Percentiles rank a stretch among this genome's conserved stretches.
Conservation (phyloP, 2,888 invertebrate species). For the Pinctada fucata region DNA sequence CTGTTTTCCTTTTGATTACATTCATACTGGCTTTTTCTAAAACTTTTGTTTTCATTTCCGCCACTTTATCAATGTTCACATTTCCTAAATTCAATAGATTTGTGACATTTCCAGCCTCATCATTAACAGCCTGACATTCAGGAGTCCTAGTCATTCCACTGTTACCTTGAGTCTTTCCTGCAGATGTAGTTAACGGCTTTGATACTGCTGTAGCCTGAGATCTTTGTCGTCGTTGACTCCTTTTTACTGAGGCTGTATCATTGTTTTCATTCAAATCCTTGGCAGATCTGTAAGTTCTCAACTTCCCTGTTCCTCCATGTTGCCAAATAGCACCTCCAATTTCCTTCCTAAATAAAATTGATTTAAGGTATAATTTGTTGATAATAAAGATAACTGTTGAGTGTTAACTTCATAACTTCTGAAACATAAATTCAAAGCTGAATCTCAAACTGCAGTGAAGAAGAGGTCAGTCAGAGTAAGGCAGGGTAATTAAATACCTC, state of each 20-base stretch:
- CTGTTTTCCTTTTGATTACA: slow-evolving; percentile 49
- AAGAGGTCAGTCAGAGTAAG: too few species aligned
- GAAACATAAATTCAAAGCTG: background rate
- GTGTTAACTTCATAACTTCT: background rate
- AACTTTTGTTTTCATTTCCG: slow-evolving; percentile 55
- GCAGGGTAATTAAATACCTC: too few species aligned
- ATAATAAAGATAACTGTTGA: background rate
- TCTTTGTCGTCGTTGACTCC: background rate
- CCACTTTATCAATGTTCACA: slow-evolving; percentile 34
- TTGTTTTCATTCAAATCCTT: slow-evolving; percentile 49
- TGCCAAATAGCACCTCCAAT: slow-evolving; percentile 65
- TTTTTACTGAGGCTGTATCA: background rate
- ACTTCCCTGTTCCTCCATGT: slow-evolving; percentile 66
- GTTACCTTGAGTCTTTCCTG: slow-evolving; percentile 7
- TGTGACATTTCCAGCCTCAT: background rate
- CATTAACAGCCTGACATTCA: background rate
- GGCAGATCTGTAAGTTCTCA: slow-evolving; percentile 58
- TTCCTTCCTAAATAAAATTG: slow-evolving; percentile 57
- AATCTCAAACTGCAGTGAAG: background rate
- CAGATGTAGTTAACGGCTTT: background rate
- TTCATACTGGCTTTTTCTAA: slow-evolving; percentile 58
- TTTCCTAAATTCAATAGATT: background rate
- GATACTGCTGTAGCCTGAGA: slow-evolving; percentile 15
- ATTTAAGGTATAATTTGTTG: background rate
- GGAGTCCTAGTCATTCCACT: background rate